These are phyloP conservation scores for Sympetrum striolatum DNA, from an alignment of 2,888 invertebrate genomes.

Conservation along the genomic window DNA sequence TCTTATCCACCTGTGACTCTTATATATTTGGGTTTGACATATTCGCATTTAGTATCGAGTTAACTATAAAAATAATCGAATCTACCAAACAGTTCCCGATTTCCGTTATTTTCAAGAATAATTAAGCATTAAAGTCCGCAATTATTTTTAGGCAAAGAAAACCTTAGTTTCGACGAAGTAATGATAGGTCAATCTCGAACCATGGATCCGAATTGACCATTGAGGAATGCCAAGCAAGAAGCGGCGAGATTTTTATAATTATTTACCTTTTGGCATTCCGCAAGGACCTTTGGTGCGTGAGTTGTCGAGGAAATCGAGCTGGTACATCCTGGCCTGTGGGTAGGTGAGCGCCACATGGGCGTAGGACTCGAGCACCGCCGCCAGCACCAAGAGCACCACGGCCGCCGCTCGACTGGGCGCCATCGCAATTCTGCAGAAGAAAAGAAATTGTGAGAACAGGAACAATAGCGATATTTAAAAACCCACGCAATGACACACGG, in stretches of 20 bases:
- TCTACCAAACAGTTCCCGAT: too few species aligned
- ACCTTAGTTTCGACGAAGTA: too few species aligned
- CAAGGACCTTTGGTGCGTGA: slow-evolving; percentile 89
- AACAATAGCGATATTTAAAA: too few species aligned
- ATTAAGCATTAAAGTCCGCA: too few species aligned
- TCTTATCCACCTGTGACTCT: too few species aligned
- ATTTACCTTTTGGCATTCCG: slow-evolving; percentile 92
- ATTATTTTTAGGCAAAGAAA: too few species aligned
- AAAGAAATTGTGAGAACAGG: too few species aligned
- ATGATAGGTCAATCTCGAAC: neutral
- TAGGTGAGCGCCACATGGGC: slow-evolving; percentile 87
- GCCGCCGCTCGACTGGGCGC: slow-evolving; percentile 23
- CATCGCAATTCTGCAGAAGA: neutral
- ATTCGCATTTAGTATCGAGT: too few species aligned
- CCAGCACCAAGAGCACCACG: neutral
- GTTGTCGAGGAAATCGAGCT: slow-evolving; percentile 92
- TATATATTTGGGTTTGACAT: too few species aligned
- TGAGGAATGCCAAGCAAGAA: neutral
- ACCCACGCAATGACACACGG: too few species aligned
- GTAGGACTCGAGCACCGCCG: slow-evolving; percentile 11
- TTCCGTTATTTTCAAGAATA: too few species aligned
- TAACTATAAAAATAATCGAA: too few species aligned
- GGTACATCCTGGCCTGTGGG: slow-evolving; percentile 87
- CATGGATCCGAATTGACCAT: neutral
- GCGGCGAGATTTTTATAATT: neutral